Evolutionary conservation across 2,797 vertebrate species (phyloP).

Genomic region (Coregonus sp.): DNA sequence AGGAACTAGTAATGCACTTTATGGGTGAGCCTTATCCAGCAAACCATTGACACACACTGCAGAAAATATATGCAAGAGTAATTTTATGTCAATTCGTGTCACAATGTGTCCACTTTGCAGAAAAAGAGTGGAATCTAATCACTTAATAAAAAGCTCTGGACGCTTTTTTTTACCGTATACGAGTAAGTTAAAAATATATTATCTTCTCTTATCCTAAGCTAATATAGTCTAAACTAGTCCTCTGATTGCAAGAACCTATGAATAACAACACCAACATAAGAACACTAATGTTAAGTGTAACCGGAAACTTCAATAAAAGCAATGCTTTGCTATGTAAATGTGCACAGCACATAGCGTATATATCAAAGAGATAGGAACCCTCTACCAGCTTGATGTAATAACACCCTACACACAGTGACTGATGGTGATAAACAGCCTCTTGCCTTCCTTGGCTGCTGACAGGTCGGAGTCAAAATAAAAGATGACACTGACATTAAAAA

Average conservation of each 20-base stretch:
- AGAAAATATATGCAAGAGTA: slow-evolving; percentile 8
- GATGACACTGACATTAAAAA: slow-evolving; percentile 52
- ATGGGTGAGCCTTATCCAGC: slow-evolving; percentile 10
- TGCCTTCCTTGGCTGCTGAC: slow-evolving; percentile 40
- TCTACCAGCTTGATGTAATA: slow-evolving; percentile 33
- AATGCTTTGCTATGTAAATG: neutral
- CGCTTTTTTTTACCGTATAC: no score
- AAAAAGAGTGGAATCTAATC: slow-evolving; percentile 7
- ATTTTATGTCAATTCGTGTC: slow-evolving; percentile 20
- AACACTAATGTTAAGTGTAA: slow-evolving; percentile 6
- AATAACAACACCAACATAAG: slow-evolving; percentile 26
- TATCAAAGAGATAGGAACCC: slow-evolving; percentile 43
- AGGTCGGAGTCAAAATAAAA: slow-evolving; percentile 54
- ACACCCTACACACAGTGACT: slow-evolving; percentile 30
- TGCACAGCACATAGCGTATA: slow-evolving; percentile 30
- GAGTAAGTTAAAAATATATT: neutral
- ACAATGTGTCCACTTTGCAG: slow-evolving; percentile 21
- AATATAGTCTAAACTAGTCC: neutral
- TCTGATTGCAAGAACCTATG: slow-evolving; percentile 7
- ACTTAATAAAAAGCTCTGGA: neutral
- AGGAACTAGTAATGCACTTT: slow-evolving; percentile 32
- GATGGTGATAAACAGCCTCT: slow-evolving; percentile 58
- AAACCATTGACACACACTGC: slow-evolving; percentile 4
- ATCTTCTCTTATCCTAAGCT: slow-evolving; percentile 12
- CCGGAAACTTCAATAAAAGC: slow-evolving; percentile 23